Conservation (phyloP, 2,113 vertebrate species). For the Corythaixoides concolor region DNA sequence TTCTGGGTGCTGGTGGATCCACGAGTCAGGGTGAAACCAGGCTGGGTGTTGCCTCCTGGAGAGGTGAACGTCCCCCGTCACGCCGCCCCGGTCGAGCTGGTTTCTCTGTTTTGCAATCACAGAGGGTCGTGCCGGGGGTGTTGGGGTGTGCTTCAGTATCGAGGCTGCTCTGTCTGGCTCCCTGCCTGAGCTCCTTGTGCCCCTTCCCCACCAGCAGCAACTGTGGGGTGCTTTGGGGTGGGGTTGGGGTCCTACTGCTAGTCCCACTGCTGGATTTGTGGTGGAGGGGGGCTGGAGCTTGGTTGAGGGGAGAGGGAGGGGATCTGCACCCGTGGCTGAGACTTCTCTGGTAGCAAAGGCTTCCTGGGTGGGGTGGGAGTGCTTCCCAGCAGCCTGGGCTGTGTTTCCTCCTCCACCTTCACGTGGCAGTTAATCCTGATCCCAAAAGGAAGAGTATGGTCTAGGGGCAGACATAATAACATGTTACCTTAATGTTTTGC, state of each 20-base stretch:
- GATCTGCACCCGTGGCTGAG: background rate
- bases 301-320: background rate
- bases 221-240: background rate
- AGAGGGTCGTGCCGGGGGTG: background rate
- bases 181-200: background rate
- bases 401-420: background rate
- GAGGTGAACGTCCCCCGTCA: rapidly evolving
- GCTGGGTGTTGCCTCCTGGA: background rate
- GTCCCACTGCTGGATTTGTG: background rate
- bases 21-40: background rate
- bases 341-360: background rate
- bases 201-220: background rate
- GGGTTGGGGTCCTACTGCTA: background rate
- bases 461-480: background rate
- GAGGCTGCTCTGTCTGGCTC: background rate
- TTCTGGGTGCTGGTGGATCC: background rate
- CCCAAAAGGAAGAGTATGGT: background rate
- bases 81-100: rapidly evolving
- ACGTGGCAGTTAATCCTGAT: background rate
- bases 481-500: background rate
- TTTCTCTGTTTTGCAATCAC: background rate
- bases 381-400: background rate
- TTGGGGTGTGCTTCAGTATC: background rate
- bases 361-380: background rate
- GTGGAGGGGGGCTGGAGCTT: background rate